A percentile compares a stretch with the other conserved stretches of the same genome.
Conservation (phyloP, 1,140 invertebrate species). For the Apis cerana region DNA sequence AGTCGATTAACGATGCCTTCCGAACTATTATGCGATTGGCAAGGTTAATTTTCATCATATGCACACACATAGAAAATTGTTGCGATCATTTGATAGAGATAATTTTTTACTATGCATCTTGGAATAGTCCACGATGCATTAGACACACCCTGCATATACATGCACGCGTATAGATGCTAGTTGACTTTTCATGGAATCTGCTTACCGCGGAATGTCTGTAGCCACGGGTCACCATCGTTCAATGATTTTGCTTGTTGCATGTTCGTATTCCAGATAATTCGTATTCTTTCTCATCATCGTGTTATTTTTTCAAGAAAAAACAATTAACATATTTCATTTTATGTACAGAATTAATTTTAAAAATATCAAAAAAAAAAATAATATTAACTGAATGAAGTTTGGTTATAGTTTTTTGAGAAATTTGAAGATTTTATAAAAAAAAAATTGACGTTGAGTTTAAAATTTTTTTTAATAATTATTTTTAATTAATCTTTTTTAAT, state of each 20-base stretch:
- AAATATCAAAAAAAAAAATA: no score
- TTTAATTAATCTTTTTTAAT: no score
- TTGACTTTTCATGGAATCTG: constrained; percentile 43
- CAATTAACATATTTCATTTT: background rate
- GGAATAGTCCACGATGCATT: constrained; percentile 19
- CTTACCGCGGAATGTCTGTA: constrained; percentile 21
- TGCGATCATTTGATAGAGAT: constrained; percentile 21
- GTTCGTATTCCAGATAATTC: constrained; percentile 30
- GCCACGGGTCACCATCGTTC: constrained; percentile 42
- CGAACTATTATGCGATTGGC: constrained; percentile 14
- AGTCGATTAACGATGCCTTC: background rate
- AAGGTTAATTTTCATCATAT: constrained; percentile 29
- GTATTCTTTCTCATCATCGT: background rate
- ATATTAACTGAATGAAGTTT: background rate
- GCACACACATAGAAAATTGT: background rate
- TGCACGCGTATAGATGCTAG: constrained; percentile 30
- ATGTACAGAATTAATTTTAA: background rate
- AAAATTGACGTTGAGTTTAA: no score
- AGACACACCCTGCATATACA: constrained; percentile 46
- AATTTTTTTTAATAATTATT: no score
- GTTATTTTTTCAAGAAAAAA: background rate
- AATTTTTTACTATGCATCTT: constrained; percentile 33
- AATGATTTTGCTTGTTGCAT: constrained; percentile 34
- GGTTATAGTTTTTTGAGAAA: background rate
- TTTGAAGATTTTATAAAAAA: no score